Base-by-base conservation (phyloP, 2,113 vertebrate species). In the Catharus bicknelli region DNA sequence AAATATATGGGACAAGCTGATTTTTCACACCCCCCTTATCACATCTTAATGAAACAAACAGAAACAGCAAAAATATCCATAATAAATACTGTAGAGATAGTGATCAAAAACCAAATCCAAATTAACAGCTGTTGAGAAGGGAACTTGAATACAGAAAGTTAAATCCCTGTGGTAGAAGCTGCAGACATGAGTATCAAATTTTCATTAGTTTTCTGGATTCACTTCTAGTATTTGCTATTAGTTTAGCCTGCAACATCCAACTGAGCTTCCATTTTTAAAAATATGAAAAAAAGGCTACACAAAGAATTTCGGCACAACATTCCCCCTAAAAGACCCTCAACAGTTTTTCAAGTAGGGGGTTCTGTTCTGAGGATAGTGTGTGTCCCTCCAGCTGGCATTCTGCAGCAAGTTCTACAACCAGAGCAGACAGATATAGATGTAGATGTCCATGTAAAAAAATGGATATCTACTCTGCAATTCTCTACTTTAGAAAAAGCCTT, bases 31-130 rank as follows among this genome's bases (percentile, higher is more conserved):
- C 66, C 66, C 22, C 66, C 62, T 68, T 68, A 83, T 5, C 19
- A 4, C 14, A 48, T 57, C 45, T 91, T 32, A 72, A 34, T 66
- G 63, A 80, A 88, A 77, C 36, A 90, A 85, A 51, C 22, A 69
- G 36, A 73, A 94, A 86, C 51, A 74, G 43, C 47, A 86, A 62
- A 94, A 83, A 14, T 3, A 11, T 61, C 43, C 70, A 47, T 30
- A 55, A 72, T 53, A 81, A 84, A 94, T 58, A 30, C 29, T 54
- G n/a, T 20, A 77, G 68, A 74, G 68, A 69, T 48, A 22, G 42
- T n/a, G 26, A 90, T 55, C 43, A 66, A 77, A 95, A 86, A 16
- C 6, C 32, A 74, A 83, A 90, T 72, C 45, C 48, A 86, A 74
- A 48, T 50, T 66, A 94, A 62, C 20, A 93, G 26, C 76, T 80